Conservation (phyloP, 35 echinoderm and acorn worm genomes). For the Lytechinus variegatus region DNA sequence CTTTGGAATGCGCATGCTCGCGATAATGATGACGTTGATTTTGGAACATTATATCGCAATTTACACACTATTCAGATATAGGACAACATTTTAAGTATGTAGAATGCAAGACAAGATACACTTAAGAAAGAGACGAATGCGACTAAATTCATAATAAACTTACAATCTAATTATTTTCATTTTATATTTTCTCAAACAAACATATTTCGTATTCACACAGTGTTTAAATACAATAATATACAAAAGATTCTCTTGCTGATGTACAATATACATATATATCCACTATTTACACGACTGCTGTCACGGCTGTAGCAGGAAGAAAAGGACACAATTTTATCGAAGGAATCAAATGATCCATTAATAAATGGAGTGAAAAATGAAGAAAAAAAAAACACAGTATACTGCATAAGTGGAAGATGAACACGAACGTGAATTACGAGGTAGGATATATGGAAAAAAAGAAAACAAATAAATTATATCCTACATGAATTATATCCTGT, state of each 20-base stretch:
- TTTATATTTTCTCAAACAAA: neutral
- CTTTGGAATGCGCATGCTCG: too few species aligned
- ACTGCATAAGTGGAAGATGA: neutral
- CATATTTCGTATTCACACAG: neutral
- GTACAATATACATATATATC: neutral
- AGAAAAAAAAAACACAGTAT: neutral
- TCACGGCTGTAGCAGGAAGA: neutral
- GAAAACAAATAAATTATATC: neutral
- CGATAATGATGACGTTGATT: too few species aligned
- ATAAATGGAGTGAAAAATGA: too few species aligned
- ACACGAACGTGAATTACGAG: neutral
- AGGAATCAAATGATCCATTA: neutral
- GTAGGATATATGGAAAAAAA: neutral
- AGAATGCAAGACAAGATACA: too few species aligned
- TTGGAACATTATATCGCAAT: too few species aligned
- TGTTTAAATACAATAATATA: neutral
- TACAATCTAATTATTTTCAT: neutral
- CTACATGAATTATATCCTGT: neutral
- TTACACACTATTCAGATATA: too few species aligned
- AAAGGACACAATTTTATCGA: neutral
- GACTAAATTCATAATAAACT: neutral
- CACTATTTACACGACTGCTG: neutral
- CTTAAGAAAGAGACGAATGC: neutral
- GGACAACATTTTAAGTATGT: too few species aligned
- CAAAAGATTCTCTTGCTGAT: neutral